Conservation (phyloP, 2,888 invertebrate genomes). For the Teinopalpus imperialis region DNA sequence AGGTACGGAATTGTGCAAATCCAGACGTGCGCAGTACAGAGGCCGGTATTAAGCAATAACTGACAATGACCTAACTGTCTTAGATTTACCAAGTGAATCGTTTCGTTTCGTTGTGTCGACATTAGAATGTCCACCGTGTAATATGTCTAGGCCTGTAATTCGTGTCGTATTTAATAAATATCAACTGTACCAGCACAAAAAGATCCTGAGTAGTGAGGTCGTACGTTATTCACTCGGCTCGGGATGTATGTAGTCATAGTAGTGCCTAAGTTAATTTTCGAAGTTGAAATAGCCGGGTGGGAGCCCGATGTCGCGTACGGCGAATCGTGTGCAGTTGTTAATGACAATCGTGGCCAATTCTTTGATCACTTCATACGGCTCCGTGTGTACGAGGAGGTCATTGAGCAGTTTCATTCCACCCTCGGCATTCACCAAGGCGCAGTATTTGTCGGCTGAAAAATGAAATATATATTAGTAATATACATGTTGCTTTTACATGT, state of each 20-base stretch:
- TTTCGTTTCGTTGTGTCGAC: too few relatives aligned
- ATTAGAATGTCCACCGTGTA: too few relatives aligned
- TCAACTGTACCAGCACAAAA: too few relatives aligned
- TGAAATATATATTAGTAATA: not conserved
- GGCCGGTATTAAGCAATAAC: too few relatives aligned
- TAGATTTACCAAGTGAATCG: too few relatives aligned
- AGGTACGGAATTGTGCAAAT: too few relatives aligned
- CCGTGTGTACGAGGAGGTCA: conserved; percentile 83
- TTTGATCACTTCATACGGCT: conserved; percentile 85
- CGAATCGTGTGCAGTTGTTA: conserved; percentile 80
- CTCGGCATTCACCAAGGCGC: conserved; percentile 92
- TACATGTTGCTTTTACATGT: too few relatives aligned
- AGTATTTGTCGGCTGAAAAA: conserved; percentile 94
- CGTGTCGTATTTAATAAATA: too few relatives aligned
- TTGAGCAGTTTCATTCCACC: conserved; percentile 89
- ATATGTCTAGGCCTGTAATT: too few relatives aligned
- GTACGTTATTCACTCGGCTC: conserved; percentile 49
- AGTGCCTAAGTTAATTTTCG: conserved; percentile 61
- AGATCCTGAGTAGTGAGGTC: too few relatives aligned
- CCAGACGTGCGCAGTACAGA: too few relatives aligned
- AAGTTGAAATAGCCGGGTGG: conserved; percentile 34
- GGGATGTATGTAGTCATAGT: conserved; percentile 55
- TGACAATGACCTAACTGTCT: too few relatives aligned
- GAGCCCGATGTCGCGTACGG: conserved; percentile 30
- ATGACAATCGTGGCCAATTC: conserved; percentile 86